Conservation (phyloP, 1,140 invertebrate species). For the Limonius californicus region DNA sequence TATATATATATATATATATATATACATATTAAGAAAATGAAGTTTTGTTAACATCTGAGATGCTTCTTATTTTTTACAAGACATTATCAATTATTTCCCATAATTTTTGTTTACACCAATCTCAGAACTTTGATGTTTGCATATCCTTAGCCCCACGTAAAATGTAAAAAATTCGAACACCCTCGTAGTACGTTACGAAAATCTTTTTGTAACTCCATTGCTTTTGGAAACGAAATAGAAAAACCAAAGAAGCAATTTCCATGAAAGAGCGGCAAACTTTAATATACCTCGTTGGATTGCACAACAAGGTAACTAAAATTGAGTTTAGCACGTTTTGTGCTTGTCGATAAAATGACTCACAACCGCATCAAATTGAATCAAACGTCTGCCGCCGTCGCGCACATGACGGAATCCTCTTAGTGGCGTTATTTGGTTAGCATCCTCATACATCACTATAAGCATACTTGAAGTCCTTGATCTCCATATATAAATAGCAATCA, state of each 20-base stretch:
- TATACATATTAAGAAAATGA: no score
- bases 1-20: no score
- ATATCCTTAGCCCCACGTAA: no score
- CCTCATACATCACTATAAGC: neutral
- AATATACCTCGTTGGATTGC: neutral
- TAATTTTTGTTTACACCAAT: no score
- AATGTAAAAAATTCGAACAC: no score
- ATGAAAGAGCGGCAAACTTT: neutral
- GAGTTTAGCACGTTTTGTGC: neutral
- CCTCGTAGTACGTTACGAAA: no score
- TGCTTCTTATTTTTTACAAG: no score
- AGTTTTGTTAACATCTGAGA: no score
- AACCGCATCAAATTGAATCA: constrained; percentile 7
- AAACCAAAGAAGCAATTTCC: neutral
- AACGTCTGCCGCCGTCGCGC: neutral
- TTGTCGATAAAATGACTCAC: neutral
- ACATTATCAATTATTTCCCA: no score
- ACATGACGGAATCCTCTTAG: constrained; percentile 6
- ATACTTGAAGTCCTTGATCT: constrained; percentile 14
- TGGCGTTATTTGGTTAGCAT: constrained; percentile 2
- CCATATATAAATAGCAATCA: constrained; percentile 16
- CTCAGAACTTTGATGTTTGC: no score
- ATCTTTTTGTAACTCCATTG: no score
- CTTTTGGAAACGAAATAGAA: neutral
- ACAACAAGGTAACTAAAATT: constrained; percentile 3